These are phyloP conservation scores for Melanotus villosus DNA, from an alignment of 2,888 invertebrate species.

Conservation along the genomic window DNA sequence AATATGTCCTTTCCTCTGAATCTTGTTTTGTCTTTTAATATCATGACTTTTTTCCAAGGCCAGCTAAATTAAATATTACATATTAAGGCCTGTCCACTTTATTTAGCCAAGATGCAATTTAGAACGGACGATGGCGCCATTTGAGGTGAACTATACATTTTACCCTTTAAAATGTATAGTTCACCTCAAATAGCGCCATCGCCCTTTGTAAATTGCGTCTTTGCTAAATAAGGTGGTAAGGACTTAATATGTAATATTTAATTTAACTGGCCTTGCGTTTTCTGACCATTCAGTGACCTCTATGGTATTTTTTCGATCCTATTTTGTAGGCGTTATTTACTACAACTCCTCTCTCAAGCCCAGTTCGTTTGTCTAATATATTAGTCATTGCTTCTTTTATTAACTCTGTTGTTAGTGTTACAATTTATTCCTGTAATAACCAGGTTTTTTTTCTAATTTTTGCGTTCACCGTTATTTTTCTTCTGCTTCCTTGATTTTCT, in stretches of 20 bases:
- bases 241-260: no score
- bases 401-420: not conserved
- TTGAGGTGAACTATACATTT: no score
- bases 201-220: no score
- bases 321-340: not conserved
- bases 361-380: not conserved
- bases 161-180: no score
- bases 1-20: not conserved
- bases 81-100: no score
- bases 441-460: not conserved
- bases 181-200: no score
- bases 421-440: not conserved
- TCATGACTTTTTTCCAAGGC: no score
- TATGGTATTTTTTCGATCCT: not conserved
- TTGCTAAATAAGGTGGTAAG: no score
- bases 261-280: no score
- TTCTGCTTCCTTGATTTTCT: not conserved
- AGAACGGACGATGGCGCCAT: no score
- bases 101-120: no score
- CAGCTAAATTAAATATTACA: no score
- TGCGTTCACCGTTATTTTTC: not conserved
- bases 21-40: not conserved
- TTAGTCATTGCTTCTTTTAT: not conserved
- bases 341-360: not conserved
- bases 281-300: not conserved